Percentiles rank a stretch among this genome's conserved stretches.
Conservation (phyloP, 2,797 vertebrate species). For the Lateolabrax maculatus region DNA sequence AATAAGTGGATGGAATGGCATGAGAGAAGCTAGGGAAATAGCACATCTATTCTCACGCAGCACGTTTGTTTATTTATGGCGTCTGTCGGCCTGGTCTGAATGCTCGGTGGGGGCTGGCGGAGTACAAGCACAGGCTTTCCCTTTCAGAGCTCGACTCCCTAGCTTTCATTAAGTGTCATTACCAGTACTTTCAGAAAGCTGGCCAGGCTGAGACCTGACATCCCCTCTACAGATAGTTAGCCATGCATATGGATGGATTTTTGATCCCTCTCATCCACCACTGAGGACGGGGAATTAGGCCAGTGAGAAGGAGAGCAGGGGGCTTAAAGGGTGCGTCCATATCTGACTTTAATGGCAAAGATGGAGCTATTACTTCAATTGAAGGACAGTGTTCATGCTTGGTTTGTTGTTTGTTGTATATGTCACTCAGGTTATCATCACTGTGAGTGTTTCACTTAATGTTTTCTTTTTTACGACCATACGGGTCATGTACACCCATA, state of each 20-base stretch:
- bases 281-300: conserved; percentile 80
- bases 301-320: conserved; percentile 56
- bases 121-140: conserved; percentile 55
- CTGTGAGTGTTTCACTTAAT: conserved; percentile 54
- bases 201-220: conserved; percentile 79
- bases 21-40: conserved; percentile 63
- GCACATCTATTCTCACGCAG: conserved; percentile 70
- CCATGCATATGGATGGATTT: conserved; percentile 84
- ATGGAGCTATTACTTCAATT: conserved; percentile 72
- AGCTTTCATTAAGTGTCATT: conserved; percentile 87
- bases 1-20: conserved; percentile 70
- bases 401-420: conserved; percentile 71
- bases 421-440: conserved; percentile 67
- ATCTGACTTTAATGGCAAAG: conserved; percentile 78
- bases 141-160: conserved; percentile 69
- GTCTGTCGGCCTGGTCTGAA: conserved; percentile 60
- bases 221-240: conserved; percentile 77
- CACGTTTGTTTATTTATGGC: conserved; percentile 82
- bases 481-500: conserved; percentile 48
- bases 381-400: conserved; percentile 67
- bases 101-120: conserved; percentile 46
- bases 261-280: conserved; percentile 82
- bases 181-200: conserved; percentile 80
- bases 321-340: conserved; percentile 69
- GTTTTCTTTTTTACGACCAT: conserved; percentile 38